phyloP scores from a whole-genome alignment of 2,113 vertebrate genomes.

The Geococcyx californianus region DNA sequence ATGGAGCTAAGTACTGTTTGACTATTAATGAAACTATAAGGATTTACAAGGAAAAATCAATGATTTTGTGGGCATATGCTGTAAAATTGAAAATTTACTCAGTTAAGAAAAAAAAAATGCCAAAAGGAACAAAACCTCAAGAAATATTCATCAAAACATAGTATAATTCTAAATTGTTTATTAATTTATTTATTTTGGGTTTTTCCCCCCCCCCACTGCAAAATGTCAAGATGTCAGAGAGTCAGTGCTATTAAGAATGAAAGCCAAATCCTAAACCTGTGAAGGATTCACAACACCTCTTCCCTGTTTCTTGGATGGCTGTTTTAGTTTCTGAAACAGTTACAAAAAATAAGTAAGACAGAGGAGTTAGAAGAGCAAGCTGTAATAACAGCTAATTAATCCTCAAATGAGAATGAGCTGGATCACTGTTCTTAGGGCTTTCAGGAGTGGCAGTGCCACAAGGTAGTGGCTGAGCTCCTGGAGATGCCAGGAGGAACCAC shows the following conservation, averaged over 20 bases:
- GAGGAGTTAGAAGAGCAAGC: background rate
- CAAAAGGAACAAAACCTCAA: rapidly evolving
- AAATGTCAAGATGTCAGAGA: background rate
- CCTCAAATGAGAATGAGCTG: background rate
- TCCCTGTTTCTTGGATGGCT: background rate
- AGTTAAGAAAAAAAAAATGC: background rate
- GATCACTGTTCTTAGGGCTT: background rate
- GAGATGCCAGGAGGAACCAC: background rate
- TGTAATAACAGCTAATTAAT: background rate
- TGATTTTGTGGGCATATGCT: background rate
- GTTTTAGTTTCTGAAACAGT: background rate
- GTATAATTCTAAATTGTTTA: background rate
- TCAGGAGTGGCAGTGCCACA: background rate
- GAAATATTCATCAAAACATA: background rate
- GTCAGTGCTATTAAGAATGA: background rate
- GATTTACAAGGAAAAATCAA: background rate
- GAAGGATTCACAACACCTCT: rapidly evolving
- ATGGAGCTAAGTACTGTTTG: background rate
- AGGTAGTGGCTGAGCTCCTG: background rate
- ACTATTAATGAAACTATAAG: background rate
- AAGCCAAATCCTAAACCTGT: rapidly evolving
- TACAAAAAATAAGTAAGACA: background rate
- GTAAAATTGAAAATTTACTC: background rate
- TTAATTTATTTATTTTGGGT: background rate
- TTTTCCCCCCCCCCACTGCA: background rate